These are phyloP conservation scores for Lordiphosa mommai DNA, from an alignment of 1,140 invertebrate genomes.

Conservation along the genomic window DNA sequence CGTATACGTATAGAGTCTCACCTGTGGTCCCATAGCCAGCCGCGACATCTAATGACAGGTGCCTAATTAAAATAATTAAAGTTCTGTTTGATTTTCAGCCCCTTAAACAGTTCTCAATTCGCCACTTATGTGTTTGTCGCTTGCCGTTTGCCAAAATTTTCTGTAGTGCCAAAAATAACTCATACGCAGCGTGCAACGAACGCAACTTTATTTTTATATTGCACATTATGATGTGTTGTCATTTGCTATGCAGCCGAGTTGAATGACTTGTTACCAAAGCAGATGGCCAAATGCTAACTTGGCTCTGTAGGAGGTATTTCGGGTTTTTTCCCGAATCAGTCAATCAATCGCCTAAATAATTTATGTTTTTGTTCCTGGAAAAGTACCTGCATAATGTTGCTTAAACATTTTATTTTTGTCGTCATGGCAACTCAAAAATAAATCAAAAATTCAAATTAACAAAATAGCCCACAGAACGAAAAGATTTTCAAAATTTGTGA, in stretches of 20 bases:
- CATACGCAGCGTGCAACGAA: conserved; percentile 50
- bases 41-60: conserved; percentile 47
- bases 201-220: conserved; percentile 26
- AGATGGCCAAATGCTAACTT: too few relatives aligned
- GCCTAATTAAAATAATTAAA: conserved; percentile 65
- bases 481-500: conserved; percentile 14
- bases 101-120: not conserved
- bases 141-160: conserved; percentile 16
- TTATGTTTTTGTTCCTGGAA: not conserved
- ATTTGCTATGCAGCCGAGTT: conserved; percentile 32
- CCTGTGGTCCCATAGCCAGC: not conserved
- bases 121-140: not conserved
- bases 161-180: conserved; percentile 39
- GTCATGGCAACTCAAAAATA: conserved; percentile 46
- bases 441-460: conserved; percentile 33
- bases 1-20: too few relatives aligned
- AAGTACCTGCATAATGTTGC: conserved; percentile 12
- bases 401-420: too few relatives aligned
- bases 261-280: conserved; percentile 47
- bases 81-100: conserved; percentile 2
- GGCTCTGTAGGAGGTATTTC: not conserved
- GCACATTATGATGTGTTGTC: conserved; percentile 13
- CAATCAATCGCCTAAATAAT: conserved; percentile 24
- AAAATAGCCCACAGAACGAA: too few relatives aligned
- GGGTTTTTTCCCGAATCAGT: not conserved